These are phyloP conservation scores for Botrylloides violaceus DNA, from an alignment of 23 tunicate genomes.

Conservation along the genomic window DNA sequence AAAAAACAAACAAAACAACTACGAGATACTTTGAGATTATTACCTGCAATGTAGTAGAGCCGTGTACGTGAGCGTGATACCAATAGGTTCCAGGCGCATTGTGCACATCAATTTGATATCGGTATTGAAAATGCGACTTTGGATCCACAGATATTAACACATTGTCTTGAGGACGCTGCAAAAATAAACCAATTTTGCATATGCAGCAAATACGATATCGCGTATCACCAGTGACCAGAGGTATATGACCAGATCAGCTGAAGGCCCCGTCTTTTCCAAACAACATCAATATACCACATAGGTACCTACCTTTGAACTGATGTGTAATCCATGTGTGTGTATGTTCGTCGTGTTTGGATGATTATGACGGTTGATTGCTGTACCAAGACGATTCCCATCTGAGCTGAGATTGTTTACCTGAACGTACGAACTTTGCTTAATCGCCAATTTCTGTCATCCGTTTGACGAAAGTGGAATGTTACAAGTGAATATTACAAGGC, in stretches of 20 bases:
- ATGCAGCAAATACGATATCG: too few relatives aligned
- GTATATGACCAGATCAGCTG: too few relatives aligned
- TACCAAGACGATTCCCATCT: neutral
- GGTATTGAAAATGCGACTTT: constrained; percentile 22
- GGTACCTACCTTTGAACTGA: constrained; percentile 60
- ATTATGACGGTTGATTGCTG: neutral
- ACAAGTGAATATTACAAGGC: too few relatives aligned
- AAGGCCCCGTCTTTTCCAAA: too few relatives aligned
- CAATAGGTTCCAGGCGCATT: constrained; percentile 73
- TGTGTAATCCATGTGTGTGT: constrained; percentile 86
- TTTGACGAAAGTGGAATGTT: too few relatives aligned
- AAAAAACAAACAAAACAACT: too few relatives aligned
- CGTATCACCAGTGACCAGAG: too few relatives aligned
- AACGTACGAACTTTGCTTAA: too few relatives aligned
- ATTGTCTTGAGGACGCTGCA: constrained; percentile 68
- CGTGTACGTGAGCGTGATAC: constrained; percentile 80
- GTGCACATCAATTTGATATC: constrained; percentile 29
- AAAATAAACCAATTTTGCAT: too few relatives aligned
- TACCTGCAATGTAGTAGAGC: constrained; percentile 63
- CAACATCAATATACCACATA: too few relatives aligned
- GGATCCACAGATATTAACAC: constrained; percentile 48
- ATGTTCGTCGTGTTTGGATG: constrained; percentile 69
- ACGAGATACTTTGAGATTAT: neutral
- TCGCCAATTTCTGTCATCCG: too few relatives aligned
- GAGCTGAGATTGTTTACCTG: neutral